These are phyloP conservation scores for Sebastes vulpes DNA, from an alignment of 2,797 vertebrate genomes.

Conservation along the genomic window DNA sequence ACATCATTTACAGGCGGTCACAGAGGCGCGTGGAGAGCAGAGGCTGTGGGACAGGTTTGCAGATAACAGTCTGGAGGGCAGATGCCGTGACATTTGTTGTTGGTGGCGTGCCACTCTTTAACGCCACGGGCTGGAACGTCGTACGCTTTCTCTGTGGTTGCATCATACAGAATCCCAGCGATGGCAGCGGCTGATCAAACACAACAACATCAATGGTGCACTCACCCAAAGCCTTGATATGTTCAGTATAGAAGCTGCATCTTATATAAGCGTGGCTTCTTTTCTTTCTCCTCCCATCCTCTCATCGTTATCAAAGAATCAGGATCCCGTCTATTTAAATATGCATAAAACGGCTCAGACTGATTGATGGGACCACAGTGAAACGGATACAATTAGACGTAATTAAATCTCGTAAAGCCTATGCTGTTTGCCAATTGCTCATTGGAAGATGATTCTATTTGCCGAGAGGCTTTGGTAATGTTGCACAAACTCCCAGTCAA, in stretches of 20 bases:
- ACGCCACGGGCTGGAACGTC: conserved; percentile 24
- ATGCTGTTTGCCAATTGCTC: conserved; percentile 69
- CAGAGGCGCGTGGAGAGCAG: conserved; percentile 30
- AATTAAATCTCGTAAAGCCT: conserved; percentile 74
- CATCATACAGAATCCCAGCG: conserved; percentile 70
- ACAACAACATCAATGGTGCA: conserved; percentile 58
- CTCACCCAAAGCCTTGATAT: conserved; percentile 53
- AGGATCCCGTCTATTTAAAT: conserved; percentile 56
- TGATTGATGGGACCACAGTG: conserved; percentile 70
- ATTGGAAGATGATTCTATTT: conserved; percentile 64
- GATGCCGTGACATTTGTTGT: conserved; percentile 63
- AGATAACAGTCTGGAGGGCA: conserved; percentile 60
- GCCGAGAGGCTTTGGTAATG: conserved; percentile 63
- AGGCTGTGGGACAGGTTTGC: conserved; percentile 41
- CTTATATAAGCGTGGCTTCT: conserved; percentile 45
- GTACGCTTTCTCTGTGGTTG: conserved; percentile 74
- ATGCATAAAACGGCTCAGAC: conserved; percentile 56
- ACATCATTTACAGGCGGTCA: conserved; percentile 55
- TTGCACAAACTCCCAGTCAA: conserved; percentile 58
- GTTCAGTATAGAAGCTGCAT: conserved; percentile 31
- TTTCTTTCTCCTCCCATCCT: conserved; percentile 33
- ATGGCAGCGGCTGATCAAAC: conserved; percentile 72
- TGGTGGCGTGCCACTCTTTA: conserved; percentile 49
- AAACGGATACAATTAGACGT: conserved; percentile 71
- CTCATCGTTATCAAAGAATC: conserved; percentile 64